Conservation (phyloP, 1,140 invertebrate species). For the Thaumatotibia leucotreta region DNA sequence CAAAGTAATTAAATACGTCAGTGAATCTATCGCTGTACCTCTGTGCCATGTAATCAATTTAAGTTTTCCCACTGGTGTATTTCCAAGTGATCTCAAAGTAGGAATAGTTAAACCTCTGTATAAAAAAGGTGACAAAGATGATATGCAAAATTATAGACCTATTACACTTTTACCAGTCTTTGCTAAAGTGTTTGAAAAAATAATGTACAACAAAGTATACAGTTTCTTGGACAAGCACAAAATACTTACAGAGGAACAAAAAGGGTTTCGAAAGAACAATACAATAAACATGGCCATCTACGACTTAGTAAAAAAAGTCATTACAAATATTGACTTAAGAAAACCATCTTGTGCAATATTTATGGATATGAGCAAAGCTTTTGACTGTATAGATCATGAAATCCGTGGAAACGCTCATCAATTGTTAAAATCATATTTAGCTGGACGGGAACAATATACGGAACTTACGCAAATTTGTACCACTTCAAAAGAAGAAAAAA, state of each 20-base stretch:
- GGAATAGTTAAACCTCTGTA: not conserved
- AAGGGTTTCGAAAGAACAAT: constrained; percentile 5
- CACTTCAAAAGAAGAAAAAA: no score
- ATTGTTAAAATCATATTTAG: no score
- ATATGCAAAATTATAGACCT: not conserved
- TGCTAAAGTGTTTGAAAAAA: constrained; percentile 12
- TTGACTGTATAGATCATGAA: no score
- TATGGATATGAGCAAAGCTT: no score
- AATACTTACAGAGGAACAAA: constrained; percentile 17
- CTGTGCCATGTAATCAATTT: constrained; percentile 2
- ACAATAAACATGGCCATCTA: constrained; percentile 11
- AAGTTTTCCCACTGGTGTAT: not conserved
- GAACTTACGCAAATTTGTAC: no score
- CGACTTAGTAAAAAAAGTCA: no score
- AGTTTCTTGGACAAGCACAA: not conserved
- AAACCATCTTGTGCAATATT: no score
- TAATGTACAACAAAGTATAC: constrained; percentile 6
- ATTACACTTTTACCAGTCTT: not conserved
- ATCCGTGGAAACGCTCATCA: no score
- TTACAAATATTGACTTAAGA: no score
- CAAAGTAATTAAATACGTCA: constrained; percentile 4
- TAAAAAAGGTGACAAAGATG: not conserved
- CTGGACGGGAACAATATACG: no score
- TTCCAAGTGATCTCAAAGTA: not conserved
- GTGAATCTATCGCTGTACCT: not conserved